Base-by-base conservation (phyloP, 2,888 invertebrate species). In the Muschampia plurimacula region DNA sequence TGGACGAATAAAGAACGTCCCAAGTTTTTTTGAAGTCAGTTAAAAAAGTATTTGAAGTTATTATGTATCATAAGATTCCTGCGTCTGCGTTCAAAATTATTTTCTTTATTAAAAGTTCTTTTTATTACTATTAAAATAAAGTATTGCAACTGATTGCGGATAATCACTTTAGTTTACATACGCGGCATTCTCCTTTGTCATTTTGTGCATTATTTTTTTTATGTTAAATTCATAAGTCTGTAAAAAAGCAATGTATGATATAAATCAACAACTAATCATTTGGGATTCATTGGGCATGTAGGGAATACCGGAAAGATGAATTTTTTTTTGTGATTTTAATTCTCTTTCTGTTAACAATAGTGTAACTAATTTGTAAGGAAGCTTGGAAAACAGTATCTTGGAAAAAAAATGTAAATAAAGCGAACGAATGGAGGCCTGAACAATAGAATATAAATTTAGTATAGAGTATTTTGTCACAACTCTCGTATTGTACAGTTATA, bases 371-470 rank as follows among this genome's bases (percentile, higher is more conserved):
- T 68, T 75, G 73, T 83, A 80, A 81, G 77, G 77, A 85, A 84
- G 81, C 84, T 85, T 86, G 77, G 82, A 60, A 59, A 70, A 80
- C 69, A 71, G 44, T 74, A 65, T 70, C 59, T 70, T 69, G 52
- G 60, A 74, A 76, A 80, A 80, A 82, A 82, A 84, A 86, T 92
- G 92, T 93, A 92, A 89, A 93, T 93, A 91, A 67, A 88, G 86
- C 83, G 86, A 88, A 87, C 84, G 88, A 88, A 86, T 82, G 90
- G 86, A 86, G 92, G 92, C 91, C 92, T 91, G 91, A 87, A 85
- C 84, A 84, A 78, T 84, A 86, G 85, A 83, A 77, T 84, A 86
- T 85, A 86, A 83, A 84, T 86, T 84, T 86, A 86, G 84, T 83
- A 83, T 72, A 67, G 67, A 67, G 59, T 86, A 86, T 83, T 87